These are phyloP conservation scores for Rhynchomys soricoides DNA, from an alignment of 2,113 vertebrate species.

Conservation along the genomic window DNA sequence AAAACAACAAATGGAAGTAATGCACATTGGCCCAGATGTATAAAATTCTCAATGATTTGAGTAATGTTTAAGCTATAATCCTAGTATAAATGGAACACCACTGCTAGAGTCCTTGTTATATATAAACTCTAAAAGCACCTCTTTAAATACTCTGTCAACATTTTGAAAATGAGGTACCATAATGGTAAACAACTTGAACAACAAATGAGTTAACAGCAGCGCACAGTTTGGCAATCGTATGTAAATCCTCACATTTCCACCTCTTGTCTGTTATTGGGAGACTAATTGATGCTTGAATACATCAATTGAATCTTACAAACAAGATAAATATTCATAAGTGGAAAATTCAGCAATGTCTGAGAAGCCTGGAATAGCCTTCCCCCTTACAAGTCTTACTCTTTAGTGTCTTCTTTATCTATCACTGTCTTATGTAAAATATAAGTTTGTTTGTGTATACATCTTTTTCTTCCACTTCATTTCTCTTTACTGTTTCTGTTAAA, in stretches of 20 bases:
- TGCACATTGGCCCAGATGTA: background rate
- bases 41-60: constrained; percentile 31
- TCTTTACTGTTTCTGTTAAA: constrained; percentile 4
- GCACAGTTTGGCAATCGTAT: constrained; percentile 12
- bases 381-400: background rate
- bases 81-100: constrained; percentile 25
- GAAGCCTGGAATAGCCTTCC: constrained; percentile 14
- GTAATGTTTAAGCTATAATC: constrained; percentile 56
- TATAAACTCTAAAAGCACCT: constrained; percentile 64
- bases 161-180: constrained; percentile 70
- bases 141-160: constrained; percentile 45
- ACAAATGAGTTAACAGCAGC: constrained; percentile 5
- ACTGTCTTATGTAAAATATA: background rate
- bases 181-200: constrained; percentile 70
- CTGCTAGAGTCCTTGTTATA: constrained; percentile 43
- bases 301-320: constrained; percentile 40
- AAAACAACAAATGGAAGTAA: constrained; percentile 49
- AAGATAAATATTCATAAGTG: constrained; percentile 63
- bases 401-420: background rate
- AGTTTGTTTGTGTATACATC: background rate
- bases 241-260: constrained; percentile 36
- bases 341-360: constrained; percentile 16
- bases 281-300: constrained; percentile 55
- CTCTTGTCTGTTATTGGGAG: constrained; percentile 67
- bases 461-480: constrained; percentile 11